Percentiles rank a stretch among this genome's conserved stretches.
Conservation (phyloP, 2,113 vertebrate species). For the Callithrix jacchus region DNA sequence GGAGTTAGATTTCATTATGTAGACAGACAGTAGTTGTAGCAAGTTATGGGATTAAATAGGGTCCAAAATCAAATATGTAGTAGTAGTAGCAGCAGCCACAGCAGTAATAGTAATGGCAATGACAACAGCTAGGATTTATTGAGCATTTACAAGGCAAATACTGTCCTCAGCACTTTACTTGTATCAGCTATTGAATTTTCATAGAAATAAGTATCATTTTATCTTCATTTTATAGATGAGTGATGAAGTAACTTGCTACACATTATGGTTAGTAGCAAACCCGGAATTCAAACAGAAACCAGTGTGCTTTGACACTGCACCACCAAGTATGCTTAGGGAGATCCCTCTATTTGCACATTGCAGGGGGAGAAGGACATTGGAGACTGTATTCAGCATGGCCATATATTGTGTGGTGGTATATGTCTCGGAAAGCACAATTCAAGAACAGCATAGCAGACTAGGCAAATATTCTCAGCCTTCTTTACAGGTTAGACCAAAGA, state of each 20-base stretch:
- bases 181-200: background rate
- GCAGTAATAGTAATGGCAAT: background rate
- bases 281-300: background rate
- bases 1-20: background rate
- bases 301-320: no score
- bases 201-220: background rate
- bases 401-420: background rate
- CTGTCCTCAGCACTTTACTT: background rate
- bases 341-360: background rate
- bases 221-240: constrained; percentile 24
- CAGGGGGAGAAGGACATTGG: background rate
- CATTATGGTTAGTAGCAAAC: background rate
- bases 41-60: background rate
- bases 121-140: background rate
- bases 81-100: background rate
- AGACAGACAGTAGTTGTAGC: background rate
- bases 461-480: background rate
- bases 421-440: background rate
- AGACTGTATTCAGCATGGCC: background rate
- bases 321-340: background rate
- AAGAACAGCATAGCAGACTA: background rate
- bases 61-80: background rate
- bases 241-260: background rate
- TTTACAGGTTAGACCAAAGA: background rate
- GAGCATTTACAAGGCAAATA: background rate